Base-by-base conservation (phyloP, 2,888 invertebrate species). In the Xestia ashworthii region DNA sequence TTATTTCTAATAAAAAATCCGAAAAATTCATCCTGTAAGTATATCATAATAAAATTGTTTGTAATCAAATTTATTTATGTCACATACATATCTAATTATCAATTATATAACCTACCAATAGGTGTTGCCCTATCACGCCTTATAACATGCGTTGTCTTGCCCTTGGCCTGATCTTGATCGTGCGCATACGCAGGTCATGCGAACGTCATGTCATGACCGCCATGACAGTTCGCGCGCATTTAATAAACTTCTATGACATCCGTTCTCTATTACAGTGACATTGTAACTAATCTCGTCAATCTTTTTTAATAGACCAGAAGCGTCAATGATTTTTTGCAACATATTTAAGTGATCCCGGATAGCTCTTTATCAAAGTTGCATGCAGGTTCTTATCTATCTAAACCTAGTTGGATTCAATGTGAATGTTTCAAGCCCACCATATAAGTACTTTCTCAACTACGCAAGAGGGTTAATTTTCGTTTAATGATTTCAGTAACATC, bases 121-220 rank as follows among this genome's bases (percentile, higher is more conserved):
- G 79, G 79, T 85, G 74, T 74, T 79, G 78, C 64, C 60, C 66
- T 77, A 80, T 80, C 84, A 88, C 87, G 87, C 81, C 81, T 32
- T 67, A 68, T 32, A 67, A 60, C 85, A 88, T 78, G 81, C 81
- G 79, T 65, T 79, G 72, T 48, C 70, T 70, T 89, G 91, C 91
- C 93, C 94, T 94, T 93, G 93, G 83, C 88, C 89, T 93, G 94
- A 92, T 91, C 93, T 93, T 93, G 92, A 90, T 86, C 85, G 83
- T 76, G 85, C 87, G 87, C 91, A 83, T 74, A 87, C 87, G 82
- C 86, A 88, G 69, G 44, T 65, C 82, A 76, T 85, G 88, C 84
- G 77, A 74, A 78, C 73, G 85, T 82, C 89, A 87, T 88, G 84
- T 71, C 83, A 83, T 70, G 68, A 53, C 69, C 82, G 82, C 83